Percentiles rank a stretch among this genome's conserved stretches.
Evolutionary conservation across 2,888 invertebrate species (phyloP).

Genomic region (Cryptops parisi): DNA sequence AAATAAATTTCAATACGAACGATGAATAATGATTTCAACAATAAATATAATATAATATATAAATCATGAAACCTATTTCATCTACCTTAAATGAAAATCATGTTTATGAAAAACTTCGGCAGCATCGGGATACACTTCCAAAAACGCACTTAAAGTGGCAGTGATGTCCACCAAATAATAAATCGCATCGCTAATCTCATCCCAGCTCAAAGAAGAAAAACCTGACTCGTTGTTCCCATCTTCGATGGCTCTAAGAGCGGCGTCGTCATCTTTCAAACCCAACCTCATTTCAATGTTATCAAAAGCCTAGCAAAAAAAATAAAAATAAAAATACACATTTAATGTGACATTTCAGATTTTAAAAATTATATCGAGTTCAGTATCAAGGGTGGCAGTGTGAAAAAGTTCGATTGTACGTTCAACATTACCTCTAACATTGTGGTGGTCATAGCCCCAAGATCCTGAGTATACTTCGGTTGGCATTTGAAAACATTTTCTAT

Average conservation of each 20-base stretch:
- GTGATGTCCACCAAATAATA: constrained; percentile 53
- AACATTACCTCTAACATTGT: constrained; percentile 28
- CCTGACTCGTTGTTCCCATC: not conserved
- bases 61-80: no score
- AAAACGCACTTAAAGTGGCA: constrained; percentile 49
- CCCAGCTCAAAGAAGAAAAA: constrained; percentile 16
- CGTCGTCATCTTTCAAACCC: not conserved
- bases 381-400: no score
- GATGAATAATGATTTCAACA: no score
- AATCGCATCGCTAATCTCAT: constrained; percentile 46
- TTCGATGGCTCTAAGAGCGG: not conserved
- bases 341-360: no score
- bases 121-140: constrained; percentile 49
- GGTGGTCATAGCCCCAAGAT: constrained; percentile 32
- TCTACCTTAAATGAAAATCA: no score
- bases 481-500: constrained; percentile 48
- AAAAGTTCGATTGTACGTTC: not conserved
- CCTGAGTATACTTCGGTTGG: constrained; percentile 50
- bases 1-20: no score
- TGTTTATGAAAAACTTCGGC: constrained; percentile 41
- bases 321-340: no score
- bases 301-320: not conserved
- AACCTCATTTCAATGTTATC: not conserved
- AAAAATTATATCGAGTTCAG: no score
- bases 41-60: no score